Conservation (phyloP, 2,888 invertebrate species). For the Drosophila fungiperda region DNA sequence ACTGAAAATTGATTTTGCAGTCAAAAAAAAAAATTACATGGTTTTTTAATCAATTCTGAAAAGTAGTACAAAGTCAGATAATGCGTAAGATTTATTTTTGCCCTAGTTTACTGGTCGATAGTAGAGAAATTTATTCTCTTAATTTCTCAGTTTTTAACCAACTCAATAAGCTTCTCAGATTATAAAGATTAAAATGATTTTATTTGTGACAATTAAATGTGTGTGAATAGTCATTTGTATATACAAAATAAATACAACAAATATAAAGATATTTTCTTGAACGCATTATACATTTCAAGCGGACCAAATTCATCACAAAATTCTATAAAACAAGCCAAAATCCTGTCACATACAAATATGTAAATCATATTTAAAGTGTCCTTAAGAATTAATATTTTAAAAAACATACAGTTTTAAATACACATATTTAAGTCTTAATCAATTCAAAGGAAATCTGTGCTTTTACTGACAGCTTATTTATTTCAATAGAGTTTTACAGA, state of each 20-base stretch:
- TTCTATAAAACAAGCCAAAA: neutral
- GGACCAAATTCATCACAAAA: neutral
- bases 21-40: neutral
- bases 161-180: neutral
- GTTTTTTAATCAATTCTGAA: neutral
- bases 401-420: conserved; percentile 8
- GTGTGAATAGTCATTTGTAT: neutral
- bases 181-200: neutral
- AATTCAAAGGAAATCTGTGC: neutral
- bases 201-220: neutral
- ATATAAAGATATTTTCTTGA: neutral
- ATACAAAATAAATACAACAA: neutral
- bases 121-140: neutral
- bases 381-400: conserved; percentile 7
- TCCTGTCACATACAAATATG: neutral
- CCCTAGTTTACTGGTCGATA: neutral
- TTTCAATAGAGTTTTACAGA: conserved; percentile 6
- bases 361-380: neutral
- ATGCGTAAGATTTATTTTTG: neutral
- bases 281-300: neutral
- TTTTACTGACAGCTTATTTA: conserved; percentile 13
- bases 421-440: conserved; percentile 1
- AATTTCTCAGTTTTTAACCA: neutral
- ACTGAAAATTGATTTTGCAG: neutral
- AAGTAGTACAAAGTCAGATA: neutral